Evolutionary conservation across 35 echinoderm and acorn worm genomes (phyloP), one percentile per base, ranked within the genome.

Genomic region (Stichopus chloronotus): DNA sequence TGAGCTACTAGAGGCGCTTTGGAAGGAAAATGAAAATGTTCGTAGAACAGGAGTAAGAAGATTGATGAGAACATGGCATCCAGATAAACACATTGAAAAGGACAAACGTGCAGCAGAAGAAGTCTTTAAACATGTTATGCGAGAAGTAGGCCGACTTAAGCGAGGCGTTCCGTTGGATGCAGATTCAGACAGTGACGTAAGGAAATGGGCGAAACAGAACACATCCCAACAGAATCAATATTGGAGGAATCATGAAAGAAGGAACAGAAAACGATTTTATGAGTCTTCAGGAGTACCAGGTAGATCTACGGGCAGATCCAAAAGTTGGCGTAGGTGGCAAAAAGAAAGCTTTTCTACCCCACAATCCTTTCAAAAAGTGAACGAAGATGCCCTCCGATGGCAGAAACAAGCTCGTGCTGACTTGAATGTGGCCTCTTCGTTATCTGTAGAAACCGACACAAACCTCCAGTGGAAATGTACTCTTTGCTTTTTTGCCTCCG

Each of bases 401-500:
- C 78, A 30, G 9, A 79, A 10, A 24, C 78, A 79, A 23, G 78
- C 78, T 23, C 20, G 23, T 0, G 9, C 25, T 79, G 78, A 79
- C 25, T 30, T 19, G 9, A 52, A 25, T 79, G 24, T 23, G 22
- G 78, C 78, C 4, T 61, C 59, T 8, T 61, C 59, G 4, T 14
- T 61, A 4, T 10, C 8, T 61, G 1, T 8, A 61, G 14, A 61
- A 61, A 61, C 1, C 59, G 14, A 82, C 7, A 19, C 8, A 9
- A 52, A 55, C 13, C 14, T 82, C 55, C 79, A 82, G 52, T 82
- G 79, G 79, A 82, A 82, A 82, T 8, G 79, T 82, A 82, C 24
- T 53, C 79, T 82, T 82, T 82, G 79, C 52, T 82, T 82, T 53
- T 82, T 82, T 53, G 79, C 79, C 11, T 22, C 43, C 12, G 79